Evolutionary conservation across 2,797 vertebrate genomes (phyloP).

Genomic region (Notolepis coatsorum): DNA sequence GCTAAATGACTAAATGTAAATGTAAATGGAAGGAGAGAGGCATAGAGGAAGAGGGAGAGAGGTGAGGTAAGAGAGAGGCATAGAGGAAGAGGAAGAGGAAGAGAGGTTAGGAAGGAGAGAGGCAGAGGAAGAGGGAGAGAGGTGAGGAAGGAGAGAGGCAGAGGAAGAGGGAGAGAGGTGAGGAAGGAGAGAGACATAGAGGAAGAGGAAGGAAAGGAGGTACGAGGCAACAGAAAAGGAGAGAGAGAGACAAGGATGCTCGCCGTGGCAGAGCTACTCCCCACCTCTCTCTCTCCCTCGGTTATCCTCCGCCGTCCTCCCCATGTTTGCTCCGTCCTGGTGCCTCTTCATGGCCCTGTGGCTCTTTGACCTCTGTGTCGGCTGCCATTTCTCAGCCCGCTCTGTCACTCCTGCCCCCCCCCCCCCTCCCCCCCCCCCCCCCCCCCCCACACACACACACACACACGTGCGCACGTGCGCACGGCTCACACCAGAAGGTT

Average conservation of each 20-base stretch:
- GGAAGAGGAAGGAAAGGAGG: slow-evolving; percentile 34
- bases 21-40: slow-evolving; percentile 30
- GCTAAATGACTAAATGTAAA: too few relatives aligned
- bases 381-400: slow-evolving; percentile 55
- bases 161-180: too few relatives aligned
- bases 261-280: slow-evolving; percentile 35
- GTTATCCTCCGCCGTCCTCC: slow-evolving; percentile 66
- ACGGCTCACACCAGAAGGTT: slow-evolving; percentile 45
- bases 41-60: slow-evolving; percentile 26
- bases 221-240: too few relatives aligned
- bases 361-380: slow-evolving; percentile 64
- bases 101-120: slow-evolving; percentile 51
- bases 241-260: slow-evolving; percentile 38
- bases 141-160: slow-evolving; percentile 42
- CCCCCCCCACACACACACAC: too few relatives aligned
- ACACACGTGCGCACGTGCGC: too few relatives aligned
- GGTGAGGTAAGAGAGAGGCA: slow-evolving; percentile 28
- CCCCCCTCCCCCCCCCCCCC: slow-evolving; percentile 13
- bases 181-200: slow-evolving; percentile 33
- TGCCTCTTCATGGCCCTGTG: slow-evolving; percentile 67
- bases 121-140: slow-evolving; percentile 32
- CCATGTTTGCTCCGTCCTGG: slow-evolving; percentile 59
- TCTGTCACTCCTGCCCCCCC: slow-evolving; percentile 54
- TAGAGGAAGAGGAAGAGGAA: slow-evolving; percentile 33
- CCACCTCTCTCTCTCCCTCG: slow-evolving; percentile 35